Evolutionary conservation across 2,797 vertebrate genomes (phyloP).

Genomic region (Serranus cabrilla): DNA sequence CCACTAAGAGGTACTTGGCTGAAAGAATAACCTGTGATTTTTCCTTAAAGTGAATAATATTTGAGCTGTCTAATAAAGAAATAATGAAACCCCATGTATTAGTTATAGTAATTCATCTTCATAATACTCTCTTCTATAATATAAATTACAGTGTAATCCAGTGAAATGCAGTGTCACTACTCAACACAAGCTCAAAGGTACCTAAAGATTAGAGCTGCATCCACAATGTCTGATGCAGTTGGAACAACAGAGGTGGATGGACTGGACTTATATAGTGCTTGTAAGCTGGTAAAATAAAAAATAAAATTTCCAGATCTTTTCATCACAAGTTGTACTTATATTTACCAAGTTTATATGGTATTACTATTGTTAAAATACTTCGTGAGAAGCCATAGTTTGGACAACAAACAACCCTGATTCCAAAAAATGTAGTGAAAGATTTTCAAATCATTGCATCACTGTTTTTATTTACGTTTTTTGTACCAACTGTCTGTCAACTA

Average conservation of each 20-base stretch:
- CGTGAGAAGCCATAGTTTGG: too few relatives aligned
- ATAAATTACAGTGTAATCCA: background rate
- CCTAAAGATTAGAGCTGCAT: background rate
- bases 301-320: too few relatives aligned
- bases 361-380: too few relatives aligned
- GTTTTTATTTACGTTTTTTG: too few relatives aligned
- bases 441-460: too few relatives aligned
- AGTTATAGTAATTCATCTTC: background rate
- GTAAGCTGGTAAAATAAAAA: too few relatives aligned
- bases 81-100: background rate
- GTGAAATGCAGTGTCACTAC: background rate
- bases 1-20: constrained; percentile 15
- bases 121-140: background rate
- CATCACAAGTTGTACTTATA: too few relatives aligned
- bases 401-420: too few relatives aligned
- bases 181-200: background rate
- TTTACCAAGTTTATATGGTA: too few relatives aligned
- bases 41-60: constrained; percentile 18
- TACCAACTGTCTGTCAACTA: too few relatives aligned
- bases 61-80: constrained; percentile 6
- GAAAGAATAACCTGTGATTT: background rate
- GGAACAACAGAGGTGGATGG: background rate
- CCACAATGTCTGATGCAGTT: background rate
- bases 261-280: too few relatives aligned
- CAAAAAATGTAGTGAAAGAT: too few relatives aligned